phyloP scores from a whole-genome alignment of 2,797 vertebrate genomes.

The Lepus townsendii region DNA sequence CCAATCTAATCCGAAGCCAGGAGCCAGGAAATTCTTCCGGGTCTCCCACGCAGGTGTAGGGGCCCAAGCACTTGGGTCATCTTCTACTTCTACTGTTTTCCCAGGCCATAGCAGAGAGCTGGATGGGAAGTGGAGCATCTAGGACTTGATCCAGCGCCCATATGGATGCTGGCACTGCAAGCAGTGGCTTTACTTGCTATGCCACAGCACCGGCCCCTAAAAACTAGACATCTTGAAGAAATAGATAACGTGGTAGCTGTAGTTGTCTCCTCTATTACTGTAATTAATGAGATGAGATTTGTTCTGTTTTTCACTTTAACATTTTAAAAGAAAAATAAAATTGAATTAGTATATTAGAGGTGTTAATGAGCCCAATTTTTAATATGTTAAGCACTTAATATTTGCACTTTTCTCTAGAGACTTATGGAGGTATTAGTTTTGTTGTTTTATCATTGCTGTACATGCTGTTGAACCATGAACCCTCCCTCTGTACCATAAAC shows the following conservation, averaged over 20 bases:
- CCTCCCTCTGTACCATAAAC: conserved; percentile 41
- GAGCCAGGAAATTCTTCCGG: too few relatives aligned
- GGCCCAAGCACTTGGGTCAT: too few relatives aligned
- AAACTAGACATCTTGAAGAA: conserved; percentile 56
- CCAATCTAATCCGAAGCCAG: too few relatives aligned
- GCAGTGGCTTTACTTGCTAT: too few relatives aligned
- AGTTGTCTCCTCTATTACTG: conserved; percentile 45
- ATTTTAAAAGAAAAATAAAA: conserved; percentile 4
- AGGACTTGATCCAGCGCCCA: too few relatives aligned
- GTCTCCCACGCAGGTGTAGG: too few relatives aligned
- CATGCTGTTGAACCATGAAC: conserved; percentile 36
- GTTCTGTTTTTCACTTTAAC: conserved; percentile 52
- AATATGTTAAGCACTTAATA: conserved; percentile 42
- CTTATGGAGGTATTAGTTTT: conserved; percentile 1
- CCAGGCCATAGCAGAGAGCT: too few relatives aligned
- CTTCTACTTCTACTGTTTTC: too few relatives aligned
- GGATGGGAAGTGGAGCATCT: too few relatives aligned
- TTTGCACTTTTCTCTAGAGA: background rate
- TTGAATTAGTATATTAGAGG: conserved; percentile 7
- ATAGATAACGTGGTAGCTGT: conserved; percentile 16
- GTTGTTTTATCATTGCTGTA: conserved; percentile 57
- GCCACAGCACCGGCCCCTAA: too few relatives aligned
- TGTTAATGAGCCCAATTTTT: conserved; percentile 53
- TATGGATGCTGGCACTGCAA: too few relatives aligned
- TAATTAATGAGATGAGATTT: conserved; percentile 48